phyloP scores from a whole-genome alignment of 37 sponge, comb jelly and placozoan species.

The Tethya wilhelma region DNA sequence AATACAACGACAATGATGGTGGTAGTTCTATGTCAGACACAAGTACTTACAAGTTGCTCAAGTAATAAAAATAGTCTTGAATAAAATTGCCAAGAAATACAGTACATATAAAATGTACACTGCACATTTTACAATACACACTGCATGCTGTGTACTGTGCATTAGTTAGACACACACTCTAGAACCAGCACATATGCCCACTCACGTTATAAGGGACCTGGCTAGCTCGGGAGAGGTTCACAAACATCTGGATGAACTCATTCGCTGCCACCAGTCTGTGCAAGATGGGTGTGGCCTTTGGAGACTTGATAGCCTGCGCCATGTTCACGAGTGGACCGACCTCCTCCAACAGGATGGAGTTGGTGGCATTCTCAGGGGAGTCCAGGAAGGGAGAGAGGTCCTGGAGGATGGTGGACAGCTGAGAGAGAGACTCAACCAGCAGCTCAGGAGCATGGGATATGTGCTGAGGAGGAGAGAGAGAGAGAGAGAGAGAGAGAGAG shows the following conservation, averaged over 20 bases:
- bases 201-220: slow-evolving; percentile 51
- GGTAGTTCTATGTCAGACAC: too few species aligned
- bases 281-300: slow-evolving; percentile 58
- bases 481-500: background rate
- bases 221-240: slow-evolving; percentile 56
- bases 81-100: too few species aligned
- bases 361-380: slow-evolving; percentile 56
- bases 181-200: too few species aligned
- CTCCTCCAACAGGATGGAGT: slow-evolving; percentile 71
- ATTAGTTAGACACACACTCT: too few species aligned
- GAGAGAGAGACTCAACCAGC: slow-evolving; percentile 47
- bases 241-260: slow-evolving; percentile 71
- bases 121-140: too few species aligned
- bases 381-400: slow-evolving; percentile 60
- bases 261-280: slow-evolving; percentile 71
- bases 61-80: too few species aligned
- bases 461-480: slow-evolving; percentile 41
- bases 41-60: too few species aligned
- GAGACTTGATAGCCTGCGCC: slow-evolving; percentile 46
- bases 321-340: slow-evolving; percentile 42
- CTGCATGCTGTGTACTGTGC: too few species aligned
- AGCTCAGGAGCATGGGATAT: slow-evolving; percentile 58
- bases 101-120: too few species aligned
- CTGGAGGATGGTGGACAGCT: slow-evolving; percentile 54
- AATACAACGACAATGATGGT: too few species aligned